phyloP scores from a whole-genome alignment of 2,888 invertebrate species.

The Pedicia rivosa region DNA sequence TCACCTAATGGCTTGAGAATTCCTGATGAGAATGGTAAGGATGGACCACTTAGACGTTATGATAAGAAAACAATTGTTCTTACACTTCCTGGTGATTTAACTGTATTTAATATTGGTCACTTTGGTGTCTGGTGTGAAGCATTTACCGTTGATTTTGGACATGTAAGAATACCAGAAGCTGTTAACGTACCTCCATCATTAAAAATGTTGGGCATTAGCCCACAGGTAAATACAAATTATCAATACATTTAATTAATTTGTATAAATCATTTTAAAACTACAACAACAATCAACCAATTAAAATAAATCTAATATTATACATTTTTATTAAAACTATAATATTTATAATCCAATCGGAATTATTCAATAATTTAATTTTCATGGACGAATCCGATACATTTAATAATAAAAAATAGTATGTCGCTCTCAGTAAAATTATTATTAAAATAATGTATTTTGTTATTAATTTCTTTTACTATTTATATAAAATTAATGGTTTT shows the following conservation, averaged over 20 bases:
- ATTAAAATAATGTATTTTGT: no score
- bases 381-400: no score
- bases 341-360: no score
- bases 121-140: constrained; percentile 90
- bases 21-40: constrained; percentile 83
- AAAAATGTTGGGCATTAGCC: constrained; percentile 84
- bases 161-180: constrained; percentile 56
- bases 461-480: no score
- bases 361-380: no score
- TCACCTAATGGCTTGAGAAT: constrained; percentile 70
- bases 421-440: no score
- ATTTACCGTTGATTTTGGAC: constrained; percentile 85
- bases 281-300: background rate
- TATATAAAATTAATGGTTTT: no score
- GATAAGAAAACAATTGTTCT: constrained; percentile 78
- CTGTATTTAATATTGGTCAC: constrained; percentile 83
- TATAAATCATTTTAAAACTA: background rate
- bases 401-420: no score
- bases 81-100: constrained; percentile 75
- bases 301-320: no score
- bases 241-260: background rate
- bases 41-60: constrained; percentile 60
- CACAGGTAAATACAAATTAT: constrained; percentile 55
- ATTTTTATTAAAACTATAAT: no score
- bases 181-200: constrained; percentile 80